A percentile compares a stretch with the other conserved stretches of the same genome.
Conservation (phyloP, 2,113 vertebrate genomes). For the Ibidorhyncha struthersii region DNA sequence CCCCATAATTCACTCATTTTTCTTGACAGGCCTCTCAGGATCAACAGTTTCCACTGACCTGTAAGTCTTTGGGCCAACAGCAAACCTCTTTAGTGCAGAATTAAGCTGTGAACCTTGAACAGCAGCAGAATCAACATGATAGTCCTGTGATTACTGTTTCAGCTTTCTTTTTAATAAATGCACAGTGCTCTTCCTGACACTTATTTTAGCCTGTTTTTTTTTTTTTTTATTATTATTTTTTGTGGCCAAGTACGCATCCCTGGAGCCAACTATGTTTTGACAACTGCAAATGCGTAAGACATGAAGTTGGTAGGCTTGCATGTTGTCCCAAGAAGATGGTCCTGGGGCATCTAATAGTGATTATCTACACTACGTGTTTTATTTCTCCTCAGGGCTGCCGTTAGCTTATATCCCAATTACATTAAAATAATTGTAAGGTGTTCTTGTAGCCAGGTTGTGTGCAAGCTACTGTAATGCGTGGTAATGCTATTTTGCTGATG, state of each 20-base stretch:
- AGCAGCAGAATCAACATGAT: not conserved
- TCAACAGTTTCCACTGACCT: slow-evolving; percentile 66
- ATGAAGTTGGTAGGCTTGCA: not conserved
- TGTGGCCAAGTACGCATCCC: not conserved
- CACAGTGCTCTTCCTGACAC: not conserved
- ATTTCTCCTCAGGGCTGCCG: not conserved
- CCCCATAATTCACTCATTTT: slow-evolving; percentile 51
- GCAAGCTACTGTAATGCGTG: not conserved
- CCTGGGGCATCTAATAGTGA: not conserved
- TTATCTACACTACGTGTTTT: not conserved
- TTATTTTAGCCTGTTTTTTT: not conserved
- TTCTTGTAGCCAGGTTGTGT: not conserved
- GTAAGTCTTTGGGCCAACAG: slow-evolving; percentile 2
- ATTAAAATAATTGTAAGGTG: not conserved
- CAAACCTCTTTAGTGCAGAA: slow-evolving; percentile 1
- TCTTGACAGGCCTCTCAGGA: slow-evolving; percentile 46
- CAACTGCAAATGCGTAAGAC: not conserved
- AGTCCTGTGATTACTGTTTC: not conserved
- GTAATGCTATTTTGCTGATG: not conserved
- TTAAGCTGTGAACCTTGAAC: not conserved
- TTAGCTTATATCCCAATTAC: not conserved
- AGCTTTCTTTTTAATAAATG: slow-evolving; percentile 21
- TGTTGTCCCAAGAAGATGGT: not conserved
- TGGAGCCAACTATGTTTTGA: not conserved
- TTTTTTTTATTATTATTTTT: not conserved